A percentile compares a stretch with the other conserved stretches of the same genome.
Evolutionary conservation across 1,140 invertebrate genomes (phyloP).

Genomic region (Trinorchestia longiramus): DNA sequence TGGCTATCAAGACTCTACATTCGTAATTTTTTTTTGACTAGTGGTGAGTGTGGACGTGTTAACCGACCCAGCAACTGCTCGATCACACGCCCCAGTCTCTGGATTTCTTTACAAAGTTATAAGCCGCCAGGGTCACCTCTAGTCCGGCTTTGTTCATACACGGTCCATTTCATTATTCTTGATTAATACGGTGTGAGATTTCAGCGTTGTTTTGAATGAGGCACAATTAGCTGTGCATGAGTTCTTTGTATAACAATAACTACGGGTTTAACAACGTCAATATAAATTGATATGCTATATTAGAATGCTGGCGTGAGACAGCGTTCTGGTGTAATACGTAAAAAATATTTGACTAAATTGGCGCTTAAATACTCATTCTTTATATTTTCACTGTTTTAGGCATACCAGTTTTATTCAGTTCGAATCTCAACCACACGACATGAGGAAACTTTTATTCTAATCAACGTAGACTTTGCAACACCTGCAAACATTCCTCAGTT

Average conservation of each 20-base stretch:
- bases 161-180: background rate
- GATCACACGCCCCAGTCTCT: background rate
- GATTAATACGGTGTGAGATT: too few relatives aligned
- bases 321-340: too few relatives aligned
- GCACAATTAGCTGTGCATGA: too few relatives aligned
- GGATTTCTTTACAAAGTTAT: background rate
- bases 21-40: background rate
- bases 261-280: too few relatives aligned
- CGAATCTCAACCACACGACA: background rate
- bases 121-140: background rate
- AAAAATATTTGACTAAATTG: too few relatives aligned
- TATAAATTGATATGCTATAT: too few relatives aligned
- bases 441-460: background rate
- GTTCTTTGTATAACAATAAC: too few relatives aligned
- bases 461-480: background rate
- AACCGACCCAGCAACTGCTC: background rate
- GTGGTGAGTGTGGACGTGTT: background rate
- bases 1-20: too few relatives aligned
- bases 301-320: too few relatives aligned
- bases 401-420: background rate
- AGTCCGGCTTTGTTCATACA: background rate
- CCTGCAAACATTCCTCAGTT: background rate
- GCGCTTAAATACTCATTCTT: too few relatives aligned
- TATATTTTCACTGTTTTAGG: background rate
- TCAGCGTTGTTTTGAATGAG: too few relatives aligned